Base-by-base conservation (phyloP, 2,888 invertebrate species). In the Tetropium fuscum region DNA sequence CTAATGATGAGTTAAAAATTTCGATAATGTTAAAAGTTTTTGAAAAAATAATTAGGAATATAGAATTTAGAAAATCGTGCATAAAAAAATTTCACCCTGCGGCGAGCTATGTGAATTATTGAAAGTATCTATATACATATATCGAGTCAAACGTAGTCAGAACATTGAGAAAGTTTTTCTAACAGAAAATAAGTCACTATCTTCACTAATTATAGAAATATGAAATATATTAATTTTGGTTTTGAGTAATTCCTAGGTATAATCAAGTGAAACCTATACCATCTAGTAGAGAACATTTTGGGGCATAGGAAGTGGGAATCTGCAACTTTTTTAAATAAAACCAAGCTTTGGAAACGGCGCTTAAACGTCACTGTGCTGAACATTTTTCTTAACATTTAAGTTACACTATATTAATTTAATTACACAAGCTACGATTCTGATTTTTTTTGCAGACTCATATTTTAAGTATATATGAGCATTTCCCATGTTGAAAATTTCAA, bases 231-330 rank as follows among this genome's bases (percentile, higher is more conserved):
- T n/a, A n/a, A n/a, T n/a, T n/a, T n/a, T n/a, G n/a, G n/a, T n/a
- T n/a, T n/a, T n/a, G n/a, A n/a, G n/a, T n/a, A 16, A 36, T 36
- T 36, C 36, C 15, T 15, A 34, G 13, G 34, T 30, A 30, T 30
- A 30, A 30, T 11, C 30, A 30, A 36, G 8, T 36, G 36, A 36
- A 16, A 36, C 36, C 15, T 36, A 16, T 36, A 36, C 36, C 36
- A 36, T 15, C 16, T 15, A 6, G 36, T 36, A 36, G 16, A 36
- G 13, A 16, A 36, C 16, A 36, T 16, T 36, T 16, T 36, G 16
- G 13, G 13, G 36, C 36, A 36, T 36, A 36, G 36, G 36, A 36
- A 36, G 16, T 36, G 30, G 30, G 30, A 30, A 30, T 7, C 6
- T 30, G 10, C 6, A 30, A 30, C 30, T 30, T 30, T 30, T 30